phyloP scores from a whole-genome alignment of 2,113 vertebrate species.

The Chloropsis hardwickii region DNA sequence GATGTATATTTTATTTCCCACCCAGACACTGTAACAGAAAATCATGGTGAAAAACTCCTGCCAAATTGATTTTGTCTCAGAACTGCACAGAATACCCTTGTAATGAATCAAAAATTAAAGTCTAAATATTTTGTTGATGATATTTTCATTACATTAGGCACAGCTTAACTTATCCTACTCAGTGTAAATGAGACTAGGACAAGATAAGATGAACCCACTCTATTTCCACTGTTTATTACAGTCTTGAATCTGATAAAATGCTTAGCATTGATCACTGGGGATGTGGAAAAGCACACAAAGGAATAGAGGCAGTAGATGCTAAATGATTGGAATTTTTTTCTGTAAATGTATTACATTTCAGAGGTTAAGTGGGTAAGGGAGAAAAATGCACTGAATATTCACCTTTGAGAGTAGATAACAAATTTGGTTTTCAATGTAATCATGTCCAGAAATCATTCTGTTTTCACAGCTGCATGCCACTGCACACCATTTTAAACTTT shows the following conservation, averaged over 20 bases:
- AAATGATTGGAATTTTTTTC: slow-evolving; percentile 49
- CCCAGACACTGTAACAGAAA: neutral
- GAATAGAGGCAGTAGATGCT: slow-evolving; percentile 19
- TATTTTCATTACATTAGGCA: slow-evolving; percentile 39
- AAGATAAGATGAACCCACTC: slow-evolving; percentile 33
- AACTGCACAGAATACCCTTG: neutral
- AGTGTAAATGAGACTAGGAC: slow-evolving; percentile 15
- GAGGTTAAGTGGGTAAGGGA: slow-evolving; percentile 42
- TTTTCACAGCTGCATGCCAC: slow-evolving; percentile 59
- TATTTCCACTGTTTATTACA: slow-evolving; percentile 41
- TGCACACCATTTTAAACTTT: slow-evolving; percentile 27
- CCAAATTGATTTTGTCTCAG: slow-evolving; percentile 3
- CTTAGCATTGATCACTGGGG: slow-evolving; percentile 42
- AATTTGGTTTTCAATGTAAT: slow-evolving; percentile 53
- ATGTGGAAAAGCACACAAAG: slow-evolving; percentile 37
- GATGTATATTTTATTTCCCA: neutral
- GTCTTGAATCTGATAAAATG: slow-evolving; percentile 41
- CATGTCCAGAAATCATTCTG: slow-evolving; percentile 20
- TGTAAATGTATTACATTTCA: slow-evolving; percentile 57
- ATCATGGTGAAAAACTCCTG: neutral
- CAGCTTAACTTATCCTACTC: neutral
- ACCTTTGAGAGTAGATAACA: slow-evolving; percentile 47
- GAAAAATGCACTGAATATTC: slow-evolving; percentile 47
- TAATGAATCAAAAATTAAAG: slow-evolving; percentile 50
- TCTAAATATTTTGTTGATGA: slow-evolving; percentile 48